Conservation (phyloP, 92 coral and sea anemone species). For the Epizoanthus ramosus region DNA sequence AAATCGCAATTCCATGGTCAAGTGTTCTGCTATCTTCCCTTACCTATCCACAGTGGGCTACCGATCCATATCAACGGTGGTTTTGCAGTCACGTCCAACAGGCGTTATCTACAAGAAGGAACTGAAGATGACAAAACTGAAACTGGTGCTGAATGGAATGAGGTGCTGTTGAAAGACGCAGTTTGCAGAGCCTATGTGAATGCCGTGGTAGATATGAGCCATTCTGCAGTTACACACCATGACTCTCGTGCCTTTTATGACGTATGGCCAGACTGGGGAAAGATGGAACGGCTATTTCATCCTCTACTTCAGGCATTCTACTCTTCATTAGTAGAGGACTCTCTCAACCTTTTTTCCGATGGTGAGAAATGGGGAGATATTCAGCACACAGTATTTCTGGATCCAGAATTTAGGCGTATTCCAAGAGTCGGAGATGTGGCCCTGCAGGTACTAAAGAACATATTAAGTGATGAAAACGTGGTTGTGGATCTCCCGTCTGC, state of each 20-base stretch:
- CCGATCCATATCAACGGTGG: slow-evolving; percentile 77
- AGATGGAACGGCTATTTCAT: slow-evolving; percentile 15
- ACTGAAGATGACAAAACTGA: slow-evolving; percentile 74
- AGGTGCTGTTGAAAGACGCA: slow-evolving; percentile 56
- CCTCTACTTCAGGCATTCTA: slow-evolving; percentile 55
- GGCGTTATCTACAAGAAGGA: slow-evolving; percentile 70
- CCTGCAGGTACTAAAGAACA: slow-evolving; percentile 33
- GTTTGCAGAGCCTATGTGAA: slow-evolving; percentile 64
- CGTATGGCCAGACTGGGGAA: slow-evolving; percentile 58
- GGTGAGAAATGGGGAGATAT: slow-evolving; percentile 66
- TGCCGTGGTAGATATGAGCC: slow-evolving; percentile 57
- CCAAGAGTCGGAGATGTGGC: slow-evolving; percentile 55
- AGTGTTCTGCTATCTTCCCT: slow-evolving; percentile 91
- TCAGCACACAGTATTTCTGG: slow-evolving; percentile 50
- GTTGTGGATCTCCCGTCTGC: slow-evolving; percentile 66
- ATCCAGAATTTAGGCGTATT: slow-evolving; percentile 57
- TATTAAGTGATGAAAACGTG: neutral
- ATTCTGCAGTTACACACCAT: neutral
- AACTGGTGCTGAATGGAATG: slow-evolving; percentile 69
- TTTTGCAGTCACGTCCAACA: slow-evolving; percentile 76
- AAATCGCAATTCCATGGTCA: too few relatives aligned
- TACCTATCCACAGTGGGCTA: slow-evolving; percentile 71
- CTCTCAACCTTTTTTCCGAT: slow-evolving; percentile 61
- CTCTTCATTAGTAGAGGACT: slow-evolving; percentile 6
- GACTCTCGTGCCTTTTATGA: slow-evolving; percentile 30